Base-by-base conservation (phyloP, 2,797 vertebrate species). In the Phrynocephalus vlangalii region DNA sequence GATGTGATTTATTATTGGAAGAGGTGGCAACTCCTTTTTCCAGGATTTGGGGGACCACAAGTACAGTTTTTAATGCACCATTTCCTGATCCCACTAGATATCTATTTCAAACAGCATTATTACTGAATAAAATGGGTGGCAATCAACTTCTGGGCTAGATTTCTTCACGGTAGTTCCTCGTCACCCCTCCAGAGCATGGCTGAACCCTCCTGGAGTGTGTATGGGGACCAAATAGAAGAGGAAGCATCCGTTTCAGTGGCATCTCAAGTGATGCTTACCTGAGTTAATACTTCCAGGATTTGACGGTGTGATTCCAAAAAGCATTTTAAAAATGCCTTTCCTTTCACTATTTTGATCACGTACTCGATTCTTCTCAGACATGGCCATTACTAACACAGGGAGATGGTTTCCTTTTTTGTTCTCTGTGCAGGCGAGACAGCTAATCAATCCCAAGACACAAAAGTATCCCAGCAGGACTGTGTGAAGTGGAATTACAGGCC, bases 381-480 rank as follows among this genome's bases (percentile, higher is more conserved):
- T 16, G 44, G 80, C 87, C 20, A 86, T 68, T 10, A 72, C 5
- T 44, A 90, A 89, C 24, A 89, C 73, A 8, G 86, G 84, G 56
- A 92, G 78, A 75, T 86, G 78, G 78, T 90, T 92, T 79, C 75
- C 63, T 89, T 88, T 81, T 63, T 89, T 91, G 71, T 91, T 87
- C 87, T 92, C 77, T 83, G 84, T 92, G 90, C 79, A 90, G 11
- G 81, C 20, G 24, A 85, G 87, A 87, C 50, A 90, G 11, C 60
- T 76, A 94, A 91, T 89, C 92, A 94, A 90, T 77, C 70, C 78
- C 82, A 87, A 86, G n/a, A 68, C 18, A 7, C 0, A 90, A 52
- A 84, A 88, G 67, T 87, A 73, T 73, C 28, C 13, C 3, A 85
- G 87, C 90, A 84, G 79, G 86, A 71, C 67, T 82, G 44, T 50